A percentile compares a stretch with the other conserved stretches of the same genome.
These are phyloP conservation scores for Rhadinocentrus ornatus DNA, from an alignment of 2,797 vertebrate species.

Conservation along the genomic window DNA sequence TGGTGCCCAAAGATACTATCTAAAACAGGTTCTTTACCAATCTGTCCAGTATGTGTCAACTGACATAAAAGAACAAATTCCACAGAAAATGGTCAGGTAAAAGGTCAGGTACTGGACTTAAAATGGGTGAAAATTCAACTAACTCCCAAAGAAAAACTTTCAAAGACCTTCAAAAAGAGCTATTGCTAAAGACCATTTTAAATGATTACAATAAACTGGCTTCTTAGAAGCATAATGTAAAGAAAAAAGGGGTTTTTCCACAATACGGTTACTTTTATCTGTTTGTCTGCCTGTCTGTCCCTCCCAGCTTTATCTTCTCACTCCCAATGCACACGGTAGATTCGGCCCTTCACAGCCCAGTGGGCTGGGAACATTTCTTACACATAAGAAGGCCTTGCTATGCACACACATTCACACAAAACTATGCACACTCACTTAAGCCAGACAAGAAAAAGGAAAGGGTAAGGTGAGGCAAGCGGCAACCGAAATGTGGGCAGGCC, in stretches of 20 bases:
- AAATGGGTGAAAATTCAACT: too few relatives aligned
- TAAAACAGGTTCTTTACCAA: too few relatives aligned
- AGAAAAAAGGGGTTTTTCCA: background rate
- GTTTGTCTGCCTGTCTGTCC: slow-evolving; percentile 20
- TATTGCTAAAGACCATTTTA: too few relatives aligned
- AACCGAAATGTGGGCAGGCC: slow-evolving; percentile 46
- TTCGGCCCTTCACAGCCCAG: slow-evolving; percentile 78
- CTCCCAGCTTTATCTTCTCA: slow-evolving; percentile 14
- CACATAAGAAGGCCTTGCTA: slow-evolving; percentile 56
- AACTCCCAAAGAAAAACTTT: too few relatives aligned
- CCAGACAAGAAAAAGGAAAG: slow-evolving; percentile 24
- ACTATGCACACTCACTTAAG: slow-evolving; percentile 19
- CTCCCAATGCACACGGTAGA: slow-evolving; percentile 62
- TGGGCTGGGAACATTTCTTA: slow-evolving; percentile 70
- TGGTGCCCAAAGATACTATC: too few relatives aligned
- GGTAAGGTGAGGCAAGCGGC: slow-evolving; percentile 23
- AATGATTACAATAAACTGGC: too few relatives aligned
- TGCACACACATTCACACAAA: slow-evolving; percentile 28
- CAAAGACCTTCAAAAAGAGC: too few relatives aligned
- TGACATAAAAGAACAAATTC: too few relatives aligned
- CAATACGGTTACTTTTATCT: background rate
- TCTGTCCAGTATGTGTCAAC: too few relatives aligned
- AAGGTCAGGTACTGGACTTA: too few relatives aligned
- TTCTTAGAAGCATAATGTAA: too few relatives aligned
- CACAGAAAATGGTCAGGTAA: too few relatives aligned